Base-by-base conservation (phyloP, 53 echinoderm and acorn worm species). In the Luidia sarsii region DNA sequence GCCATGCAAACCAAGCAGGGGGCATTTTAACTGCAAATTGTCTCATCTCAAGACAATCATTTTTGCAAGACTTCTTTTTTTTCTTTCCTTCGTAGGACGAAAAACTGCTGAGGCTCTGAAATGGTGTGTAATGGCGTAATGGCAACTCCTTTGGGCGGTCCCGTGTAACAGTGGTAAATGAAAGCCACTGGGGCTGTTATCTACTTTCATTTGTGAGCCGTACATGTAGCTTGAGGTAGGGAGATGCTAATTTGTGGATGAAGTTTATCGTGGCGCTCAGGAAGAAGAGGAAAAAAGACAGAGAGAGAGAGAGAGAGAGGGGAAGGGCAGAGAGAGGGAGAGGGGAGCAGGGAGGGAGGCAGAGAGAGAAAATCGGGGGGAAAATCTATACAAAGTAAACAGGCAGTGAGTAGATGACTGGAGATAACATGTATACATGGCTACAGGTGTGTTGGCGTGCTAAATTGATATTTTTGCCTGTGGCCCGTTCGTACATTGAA, bases 391-490 rank as follows among this genome's bases (percentile, higher is more conserved):
- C 77, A 77, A 77, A 77, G 61, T 77, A 77, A 77, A 77, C 77
- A 77, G 59, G 60, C 57, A 59, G 57, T 15, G 45, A 33, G 56
- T 8, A 31, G 41, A 59, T 30, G 77, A 57, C 41, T 6, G 41
- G 41, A 46, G 77, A 60, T 61, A 59, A 83, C 57, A 68, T 34
- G 74, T 83, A 66, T 57, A 57, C 22, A 67, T 49, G 59, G 60
- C 61, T 90, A 90, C 90, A 90, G 90, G 90, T 90, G 90, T 82
- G 80, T 28, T 77, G 54, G 74, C 81, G 46, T 65, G 81, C 90
- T 86, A 90, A 90, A 90, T 90, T 90, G 90, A 90, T 90, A 90
- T 90, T 90, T 90, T 85, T 49, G 90, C 86, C 73, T 39, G 3
- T 38, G 84, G 84, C 83, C 25, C 52, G 46, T 64, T 73, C 50